Base-by-base conservation (phyloP, 2,113 vertebrate genomes). In the Zosterops hypoxanthus region DNA sequence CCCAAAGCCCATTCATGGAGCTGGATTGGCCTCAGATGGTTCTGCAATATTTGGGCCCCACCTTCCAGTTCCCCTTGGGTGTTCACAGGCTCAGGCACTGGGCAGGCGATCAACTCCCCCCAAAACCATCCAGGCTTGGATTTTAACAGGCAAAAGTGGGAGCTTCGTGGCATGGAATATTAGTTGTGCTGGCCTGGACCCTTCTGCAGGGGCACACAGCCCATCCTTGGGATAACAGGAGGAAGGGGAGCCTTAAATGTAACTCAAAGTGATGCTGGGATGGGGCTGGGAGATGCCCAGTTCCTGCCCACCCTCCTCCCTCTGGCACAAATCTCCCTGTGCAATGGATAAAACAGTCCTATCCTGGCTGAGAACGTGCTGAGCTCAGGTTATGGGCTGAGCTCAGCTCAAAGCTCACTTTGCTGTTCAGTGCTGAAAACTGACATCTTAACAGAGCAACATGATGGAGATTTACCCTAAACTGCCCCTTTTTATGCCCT, bases 171-270 rank as follows among this genome's bases (percentile, higher is more conserved):
- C 3, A 4, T 4, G 12, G 44, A 69, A 2, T 2, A 44, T 6
- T 39, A 42, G 46, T 24, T 77, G 6, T 7, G 7, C 26, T 20
- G 49, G 71, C 39, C 44, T 13, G 53, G 7, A 1, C 3, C 24
- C 52, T 46, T 44, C 59, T 6, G 46, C 49, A 34, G 31, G 34
- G 57, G 20, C 31, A 16, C 8, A 0, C 0, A 0, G 34, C 3
- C 33, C 50, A 10, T 7, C 52, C 44, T 9, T 2, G 60, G 56
- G 34, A 5, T 5, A 55, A 8, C 28, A 26, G 59, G 49, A 22
- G 46, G 18, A 61, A n/a, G 10, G 8, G 22, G 3, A 14, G 4
- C 20, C 12, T 47, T 8, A 8, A 47, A 18, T 0, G 25, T 0
- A 15, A 57, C 14, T n/a, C 47, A 3, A 20, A 68, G 36, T 1